Evolutionary conservation across 2,888 invertebrate genomes (phyloP), one percentile per base, ranked within the genome.

Genomic region (Trichopria drosophilae): DNA sequence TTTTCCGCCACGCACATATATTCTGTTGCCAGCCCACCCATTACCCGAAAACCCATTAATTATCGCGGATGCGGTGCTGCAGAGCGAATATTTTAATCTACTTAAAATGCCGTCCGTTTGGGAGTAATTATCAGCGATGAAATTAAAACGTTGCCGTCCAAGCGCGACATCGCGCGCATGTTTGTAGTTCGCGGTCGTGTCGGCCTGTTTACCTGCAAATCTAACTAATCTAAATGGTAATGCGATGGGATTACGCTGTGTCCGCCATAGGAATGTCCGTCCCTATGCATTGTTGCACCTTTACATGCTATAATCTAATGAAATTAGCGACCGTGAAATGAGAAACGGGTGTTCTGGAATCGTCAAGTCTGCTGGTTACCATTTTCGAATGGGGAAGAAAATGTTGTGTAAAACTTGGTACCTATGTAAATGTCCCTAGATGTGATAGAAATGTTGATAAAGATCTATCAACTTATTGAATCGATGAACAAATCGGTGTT

Each of bases 91-190:
- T 74, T 74, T 73, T 72, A 72, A 74, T 73, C 71, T 67, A 69
- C 68, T 74, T 71, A 71, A 73, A 74, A 74, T 71, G 71, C 69
- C 70, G 72, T 74, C 63, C 69, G 69, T 69, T 71, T 63, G 62
- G 63, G 67, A 64, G 70, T 73, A 71, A 74, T 74, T 71, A 72
- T 69, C 69, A 51, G 62, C 65, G 69, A 69, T 71, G 66, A 71
- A 73, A 72, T 73, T 70, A 71, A 72, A 73, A 73, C 67, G 68
- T 71, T 62, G 64, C 56, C 53, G n/a, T n/a, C n/a, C n/a, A n/a
- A n/a, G n/a, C n/a, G 47, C 58, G 53, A 45, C 61, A 49, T 44
- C 40, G 53, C 54, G 51, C 57, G 51, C 45, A 35, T 67, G 64
- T 66, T 70, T 68, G 64, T 65, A 62, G 64, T 69, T 62, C 58